Evolutionary conservation across 2,888 invertebrate species (phyloP).

Genomic region (Leptinotarsa haldemani): DNA sequence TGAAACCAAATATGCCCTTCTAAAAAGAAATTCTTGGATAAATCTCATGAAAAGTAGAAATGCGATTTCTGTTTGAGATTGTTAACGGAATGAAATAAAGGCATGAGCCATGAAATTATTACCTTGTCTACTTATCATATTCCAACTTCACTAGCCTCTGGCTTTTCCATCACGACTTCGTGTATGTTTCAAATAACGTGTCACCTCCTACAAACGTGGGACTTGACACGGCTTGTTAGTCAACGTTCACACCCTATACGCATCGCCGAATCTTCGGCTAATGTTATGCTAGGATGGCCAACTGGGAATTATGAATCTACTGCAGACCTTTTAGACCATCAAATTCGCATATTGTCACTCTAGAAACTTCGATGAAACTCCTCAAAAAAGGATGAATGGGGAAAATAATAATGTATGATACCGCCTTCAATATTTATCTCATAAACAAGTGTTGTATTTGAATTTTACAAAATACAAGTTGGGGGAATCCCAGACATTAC

Average conservation of each 20-base stretch:
- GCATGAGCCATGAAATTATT: not conserved
- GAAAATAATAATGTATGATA: slow-evolving; percentile 32
- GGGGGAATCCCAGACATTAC: no score
- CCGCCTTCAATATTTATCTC: not conserved
- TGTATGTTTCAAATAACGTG: slow-evolving; percentile 21
- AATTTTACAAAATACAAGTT: no score
- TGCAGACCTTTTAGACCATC: not conserved
- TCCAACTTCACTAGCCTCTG: not conserved
- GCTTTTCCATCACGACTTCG: not conserved
- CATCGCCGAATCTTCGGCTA: slow-evolving; percentile 47
- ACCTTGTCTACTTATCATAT: not conserved
- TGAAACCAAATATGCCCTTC: no score
- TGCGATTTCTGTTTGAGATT: no score
- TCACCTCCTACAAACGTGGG: slow-evolving; percentile 25
- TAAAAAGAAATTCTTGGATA: no score
- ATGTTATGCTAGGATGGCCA: slow-evolving; percentile 53
- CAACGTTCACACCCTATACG: slow-evolving; percentile 56
- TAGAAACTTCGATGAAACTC: not conserved
- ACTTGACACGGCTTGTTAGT: slow-evolving; percentile 54
- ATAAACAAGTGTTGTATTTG: no score
- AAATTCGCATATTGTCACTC: not conserved
- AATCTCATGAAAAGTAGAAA: no score
- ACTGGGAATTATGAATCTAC: slow-evolving; percentile 55
- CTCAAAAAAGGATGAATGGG: slow-evolving; percentile 45
- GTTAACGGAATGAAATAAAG: no score